These are phyloP conservation scores for Octomys mimax DNA, from an alignment of 2,797 vertebrate species.

Conservation along the genomic window DNA sequence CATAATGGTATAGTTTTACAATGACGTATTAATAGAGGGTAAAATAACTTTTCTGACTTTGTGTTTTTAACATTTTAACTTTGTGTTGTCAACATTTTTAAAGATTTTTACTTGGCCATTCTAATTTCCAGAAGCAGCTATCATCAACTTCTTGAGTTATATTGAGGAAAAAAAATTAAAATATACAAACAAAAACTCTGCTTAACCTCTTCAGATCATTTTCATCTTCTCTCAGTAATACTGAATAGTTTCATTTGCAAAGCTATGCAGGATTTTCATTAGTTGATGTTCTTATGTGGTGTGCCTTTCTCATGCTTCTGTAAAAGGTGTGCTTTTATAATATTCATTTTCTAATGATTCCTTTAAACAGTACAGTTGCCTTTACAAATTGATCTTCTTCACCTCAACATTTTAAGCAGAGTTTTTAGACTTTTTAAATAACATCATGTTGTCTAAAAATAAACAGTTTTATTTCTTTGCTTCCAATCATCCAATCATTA, in stretches of 20 bases:
- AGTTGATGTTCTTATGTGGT: background rate
- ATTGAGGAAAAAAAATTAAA: background rate
- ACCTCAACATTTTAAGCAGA: background rate
- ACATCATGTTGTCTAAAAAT: background rate
- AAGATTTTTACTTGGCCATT: background rate
- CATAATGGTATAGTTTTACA: background rate
- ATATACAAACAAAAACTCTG: background rate
- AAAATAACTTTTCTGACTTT: background rate
- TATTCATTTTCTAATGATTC: constrained; percentile 8
- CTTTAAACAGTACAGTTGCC: background rate
- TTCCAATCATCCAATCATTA: background rate
- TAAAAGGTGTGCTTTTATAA: background rate
- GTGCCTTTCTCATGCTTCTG: background rate
- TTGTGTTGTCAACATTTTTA: background rate
- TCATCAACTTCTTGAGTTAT: background rate
- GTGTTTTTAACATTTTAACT: background rate
- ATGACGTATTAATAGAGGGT: background rate
- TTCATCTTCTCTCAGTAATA: constrained; percentile 1
- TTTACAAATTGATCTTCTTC: background rate
- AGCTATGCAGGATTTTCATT: background rate
- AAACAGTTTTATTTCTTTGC: constrained; percentile 14
- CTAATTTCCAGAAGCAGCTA: background rate
- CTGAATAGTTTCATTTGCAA: background rate
- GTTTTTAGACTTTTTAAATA: background rate
- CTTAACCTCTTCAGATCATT: background rate